These are phyloP conservation scores for Apodemus speciosus DNA, from an alignment of 2,113 vertebrate species.

Conservation along the genomic window DNA sequence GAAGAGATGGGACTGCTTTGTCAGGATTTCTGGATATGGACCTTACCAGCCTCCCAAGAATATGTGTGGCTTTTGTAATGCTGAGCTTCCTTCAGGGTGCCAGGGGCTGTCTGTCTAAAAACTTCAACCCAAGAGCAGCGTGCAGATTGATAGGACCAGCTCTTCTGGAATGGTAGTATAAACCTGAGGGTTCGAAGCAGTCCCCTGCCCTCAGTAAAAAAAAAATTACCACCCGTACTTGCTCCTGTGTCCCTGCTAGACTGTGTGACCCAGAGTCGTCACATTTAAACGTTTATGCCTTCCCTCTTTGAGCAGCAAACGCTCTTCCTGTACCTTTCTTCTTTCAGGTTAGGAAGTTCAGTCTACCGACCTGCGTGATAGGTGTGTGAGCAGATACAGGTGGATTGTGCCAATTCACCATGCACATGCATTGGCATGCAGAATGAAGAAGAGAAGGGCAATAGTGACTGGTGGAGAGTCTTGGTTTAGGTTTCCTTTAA, in stretches of 20 bases:
- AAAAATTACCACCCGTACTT: not conserved
- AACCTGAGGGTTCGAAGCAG: not conserved
- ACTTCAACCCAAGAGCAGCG: not conserved
- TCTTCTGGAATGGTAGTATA: not conserved
- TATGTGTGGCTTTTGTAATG: not conserved
- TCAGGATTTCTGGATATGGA: not conserved
- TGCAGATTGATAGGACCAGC: not conserved
- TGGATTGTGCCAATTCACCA: too few relatives aligned
- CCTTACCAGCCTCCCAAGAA: accelerated
- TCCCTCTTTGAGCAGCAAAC: not conserved
- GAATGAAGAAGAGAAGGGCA: not conserved
- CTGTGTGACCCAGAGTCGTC: not conserved
- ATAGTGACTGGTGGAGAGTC: not conserved
- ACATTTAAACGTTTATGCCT: not conserved
- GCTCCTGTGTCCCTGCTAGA: not conserved
- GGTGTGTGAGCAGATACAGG: accelerated
- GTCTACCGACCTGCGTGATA: not conserved
- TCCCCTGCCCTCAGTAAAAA: accelerated
- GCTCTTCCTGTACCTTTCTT: not conserved
- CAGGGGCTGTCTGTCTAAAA: not conserved
- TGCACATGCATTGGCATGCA: not conserved
- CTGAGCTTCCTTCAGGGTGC: not conserved
- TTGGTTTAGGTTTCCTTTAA: not conserved
- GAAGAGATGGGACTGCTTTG: not conserved
- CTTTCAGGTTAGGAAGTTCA: not conserved